Evolutionary conservation across 2,888 invertebrate genomes (phyloP).

Genomic region (Philonicus albiceps): DNA sequence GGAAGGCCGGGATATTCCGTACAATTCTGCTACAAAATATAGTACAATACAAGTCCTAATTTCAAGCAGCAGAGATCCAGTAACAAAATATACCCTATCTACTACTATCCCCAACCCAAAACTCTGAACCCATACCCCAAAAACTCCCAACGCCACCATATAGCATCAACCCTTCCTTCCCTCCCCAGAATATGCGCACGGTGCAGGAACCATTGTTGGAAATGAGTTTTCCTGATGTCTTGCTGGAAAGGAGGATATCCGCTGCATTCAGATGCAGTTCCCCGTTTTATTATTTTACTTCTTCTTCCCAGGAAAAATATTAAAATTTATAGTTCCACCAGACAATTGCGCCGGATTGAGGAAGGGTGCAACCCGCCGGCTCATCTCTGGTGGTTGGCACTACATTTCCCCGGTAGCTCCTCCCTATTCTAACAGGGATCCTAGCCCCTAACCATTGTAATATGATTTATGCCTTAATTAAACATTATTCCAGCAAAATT

Average conservation of each 20-base stretch:
- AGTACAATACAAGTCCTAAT: neutral
- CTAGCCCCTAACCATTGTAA: neutral
- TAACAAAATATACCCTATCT: neutral
- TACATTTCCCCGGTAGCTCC: neutral
- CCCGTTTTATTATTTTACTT: slow-evolving; percentile 36
- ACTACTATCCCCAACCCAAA: neutral
- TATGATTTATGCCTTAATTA: slow-evolving; percentile 39
- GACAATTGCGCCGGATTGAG: slow-evolving; percentile 22
- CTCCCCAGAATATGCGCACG: slow-evolving; percentile 2
- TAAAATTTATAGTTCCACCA: slow-evolving; percentile 38
- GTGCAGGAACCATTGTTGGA: slow-evolving; percentile 6
- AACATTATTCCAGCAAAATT: slow-evolving; percentile 35
- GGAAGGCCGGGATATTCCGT: neutral
- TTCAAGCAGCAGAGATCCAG: neutral
- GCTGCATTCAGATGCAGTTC: slow-evolving; percentile 25
- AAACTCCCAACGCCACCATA: neutral
- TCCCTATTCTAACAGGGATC: neutral
- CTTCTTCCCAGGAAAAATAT: slow-evolving; percentile 26
- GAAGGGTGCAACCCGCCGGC: neutral
- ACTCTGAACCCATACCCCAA: neutral
- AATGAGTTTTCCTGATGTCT: slow-evolving; percentile 40
- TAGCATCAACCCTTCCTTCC: too few species aligned
- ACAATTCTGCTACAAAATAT: slow-evolving; percentile 24
- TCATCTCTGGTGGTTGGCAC: neutral
- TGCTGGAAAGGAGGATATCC: slow-evolving; percentile 36